Base-by-base conservation (phyloP, 1,140 invertebrate genomes). In the Hylaeus anthracinus region DNA sequence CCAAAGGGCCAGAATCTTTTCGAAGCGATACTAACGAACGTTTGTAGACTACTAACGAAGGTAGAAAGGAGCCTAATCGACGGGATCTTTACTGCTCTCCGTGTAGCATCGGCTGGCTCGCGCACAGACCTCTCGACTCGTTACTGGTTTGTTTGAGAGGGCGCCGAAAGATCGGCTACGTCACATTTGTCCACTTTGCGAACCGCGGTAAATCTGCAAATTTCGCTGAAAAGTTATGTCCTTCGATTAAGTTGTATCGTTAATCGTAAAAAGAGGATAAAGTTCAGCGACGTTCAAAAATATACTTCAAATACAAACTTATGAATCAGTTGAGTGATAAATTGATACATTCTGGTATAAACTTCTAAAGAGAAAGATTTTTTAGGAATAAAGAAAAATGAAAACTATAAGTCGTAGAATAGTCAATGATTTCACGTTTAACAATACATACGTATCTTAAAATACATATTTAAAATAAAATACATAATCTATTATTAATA, bases 51-150 rank as follows among this genome's bases (percentile, higher is more conserved):
- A 79, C 81, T 82, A 82, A 82, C 76, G 81, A 82, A 79, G 70
- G 81, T 67, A 82, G 81, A 82, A 82, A 73, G 70, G 76, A 73
- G 70, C 56, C 81, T 79, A 82, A 82, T 82, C 81, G 61, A 79
- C 60, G 51, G 56, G 70, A 79, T 82, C 81, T 82, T 82, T 79
- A 67, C 81, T 66, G 56, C 39, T 65, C 58, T 66, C 64, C 39
- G 12, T 48, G 39, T 81, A 51, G 63, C 39, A 26, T 66, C 72
- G 53, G 43, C 10, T 14, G 48, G 4, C 67, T 63, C 39, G 10
- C 6, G 65, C 60, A 51, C 9, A 45, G 56, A 5, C 45, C 53
- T 43, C 45, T 55, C 43, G 8, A 53, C 56, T 78, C 69, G 39
- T 79, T 73, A 65, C 77, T 39, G 39, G 51, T 39, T 73, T 48